These are phyloP conservation scores for Oryzias javanicus DNA, from an alignment of 2,113 vertebrate genomes.

Conservation along the genomic window DNA sequence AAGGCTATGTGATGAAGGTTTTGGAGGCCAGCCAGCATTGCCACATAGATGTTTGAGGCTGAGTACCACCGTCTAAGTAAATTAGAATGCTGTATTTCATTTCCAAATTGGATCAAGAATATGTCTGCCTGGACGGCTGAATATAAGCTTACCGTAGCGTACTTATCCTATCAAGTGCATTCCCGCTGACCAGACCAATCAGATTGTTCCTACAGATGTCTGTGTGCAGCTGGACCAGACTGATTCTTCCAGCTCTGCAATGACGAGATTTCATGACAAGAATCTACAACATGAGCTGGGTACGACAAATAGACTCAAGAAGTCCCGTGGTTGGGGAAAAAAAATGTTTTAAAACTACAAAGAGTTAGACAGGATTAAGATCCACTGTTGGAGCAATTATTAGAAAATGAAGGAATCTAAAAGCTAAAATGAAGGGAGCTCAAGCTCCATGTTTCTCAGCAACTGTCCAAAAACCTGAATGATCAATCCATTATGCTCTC, in stretches of 20 bases:
- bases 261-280: conserved; percentile 28
- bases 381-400: too few relatives aligned
- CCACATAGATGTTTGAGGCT: conserved; percentile 47
- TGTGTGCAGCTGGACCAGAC: conserved; percentile 13
- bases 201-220: conserved; percentile 52
- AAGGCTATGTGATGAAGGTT: conserved; percentile 18
- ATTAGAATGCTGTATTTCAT: conserved; percentile 65
- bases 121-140: conserved; percentile 50
- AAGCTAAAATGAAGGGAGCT: too few relatives aligned
- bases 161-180: conserved; percentile 58
- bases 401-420: too few relatives aligned
- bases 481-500: too few relatives aligned
- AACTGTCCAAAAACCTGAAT: too few relatives aligned
- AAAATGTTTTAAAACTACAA: too few relatives aligned
- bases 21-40: conserved; percentile 38
- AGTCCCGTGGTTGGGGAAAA: too few relatives aligned
- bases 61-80: conserved; percentile 49
- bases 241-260: conserved; percentile 25
- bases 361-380: too few relatives aligned
- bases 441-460: too few relatives aligned
- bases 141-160: conserved; percentile 71
- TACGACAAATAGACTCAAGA: too few relatives aligned
- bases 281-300: conserved; percentile 12
- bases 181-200: conserved; percentile 48
- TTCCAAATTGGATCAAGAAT: conserved; percentile 79